Evolutionary conservation across 2,113 vertebrate genomes (phyloP), one percentile per base, ranked within the genome.

Genomic region (Oncorhynchus kisutch): DNA sequence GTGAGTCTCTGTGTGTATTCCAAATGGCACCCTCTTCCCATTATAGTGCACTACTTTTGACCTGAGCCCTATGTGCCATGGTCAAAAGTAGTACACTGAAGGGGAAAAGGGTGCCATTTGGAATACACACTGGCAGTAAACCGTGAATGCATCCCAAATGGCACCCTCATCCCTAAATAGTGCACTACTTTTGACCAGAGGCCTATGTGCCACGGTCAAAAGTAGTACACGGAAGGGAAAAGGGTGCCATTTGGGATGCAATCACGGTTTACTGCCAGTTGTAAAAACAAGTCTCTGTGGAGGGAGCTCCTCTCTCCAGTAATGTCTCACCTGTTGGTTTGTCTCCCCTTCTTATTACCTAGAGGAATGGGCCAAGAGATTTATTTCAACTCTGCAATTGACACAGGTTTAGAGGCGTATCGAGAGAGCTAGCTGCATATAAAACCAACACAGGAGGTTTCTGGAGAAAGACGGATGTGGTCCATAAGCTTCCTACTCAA

Each of bases 401-500:
- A 88, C 83, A 76, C 79, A 65, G 85, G 84, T 89, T 88, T 85
- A 81, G 81, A 80, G 76, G 62, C 20, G 20, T 72, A 77, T 84
- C 67, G 4, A 76, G 79, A 72, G 34, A 84, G 80, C 84, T 85
- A 88, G 84, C 86, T 87, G 90, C 79, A 87, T 85, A 90, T 87
- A 88, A 88, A 87, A 60, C 75, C 73, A 39, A 12, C 18, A 7
- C 31, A n/a, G 14, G 34, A 31, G 31, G 20, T 27, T 22, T 20
- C 39, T 45, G 39, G 7, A 12, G 68, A 45, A 48, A 45, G 39
- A 45, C 39, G 39, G 39, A 45, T 45, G 39, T 45, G 39, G 39
- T 45, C 39, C 39, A 45, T 11, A 62, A 62, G 59, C 59, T 62
- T 16, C 59, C 59, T 62, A n/a, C n/a, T 74, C 25, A 83, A 29